phyloP scores from a whole-genome alignment of 2,888 invertebrate genomes.

The Synanthedon andrenaeformis region DNA sequence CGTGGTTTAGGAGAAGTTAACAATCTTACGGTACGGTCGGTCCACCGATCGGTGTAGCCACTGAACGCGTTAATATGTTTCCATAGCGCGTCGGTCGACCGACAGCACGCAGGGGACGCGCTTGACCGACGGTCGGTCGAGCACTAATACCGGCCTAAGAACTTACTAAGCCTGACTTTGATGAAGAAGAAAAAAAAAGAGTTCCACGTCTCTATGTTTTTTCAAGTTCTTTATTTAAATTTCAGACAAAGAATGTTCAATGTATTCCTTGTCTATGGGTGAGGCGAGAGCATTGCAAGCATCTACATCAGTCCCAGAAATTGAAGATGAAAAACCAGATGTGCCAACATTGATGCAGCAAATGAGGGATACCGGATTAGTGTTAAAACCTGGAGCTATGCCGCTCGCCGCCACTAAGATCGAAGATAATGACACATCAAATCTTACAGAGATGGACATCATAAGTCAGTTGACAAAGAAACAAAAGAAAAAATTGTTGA shows the following conservation, averaged over 20 bases:
- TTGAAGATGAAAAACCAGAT: conserved; percentile 67
- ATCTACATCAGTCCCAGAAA: conserved; percentile 80
- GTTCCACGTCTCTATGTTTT: no score
- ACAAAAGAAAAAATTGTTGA: conserved; percentile 91
- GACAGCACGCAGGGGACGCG: no score
- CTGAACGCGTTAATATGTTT: no score
- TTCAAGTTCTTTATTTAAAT: conserved; percentile 5
- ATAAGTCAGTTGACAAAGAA: conserved; percentile 86
- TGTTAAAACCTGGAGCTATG: conserved; percentile 83
- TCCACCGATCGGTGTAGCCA: no score
- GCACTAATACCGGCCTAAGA: no score
- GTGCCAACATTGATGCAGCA: conserved; percentile 83
- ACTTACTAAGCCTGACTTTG: no score
- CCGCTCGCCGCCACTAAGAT: conserved; percentile 68
- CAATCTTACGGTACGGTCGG: no score
- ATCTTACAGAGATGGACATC: conserved; percentile 79
- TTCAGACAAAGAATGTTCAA: conserved; percentile 93
- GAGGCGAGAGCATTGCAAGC: conserved; percentile 82
- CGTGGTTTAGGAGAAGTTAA: no score
- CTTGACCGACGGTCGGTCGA: no score
- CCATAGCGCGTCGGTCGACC: no score
- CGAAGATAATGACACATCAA: conserved; percentile 71
- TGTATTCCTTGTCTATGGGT: conserved; percentile 88
- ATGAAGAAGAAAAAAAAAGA: no score
- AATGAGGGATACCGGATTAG: conserved; percentile 92